Base-by-base conservation (phyloP, 2,113 vertebrate species). In the Mormyrus lacerda region DNA sequence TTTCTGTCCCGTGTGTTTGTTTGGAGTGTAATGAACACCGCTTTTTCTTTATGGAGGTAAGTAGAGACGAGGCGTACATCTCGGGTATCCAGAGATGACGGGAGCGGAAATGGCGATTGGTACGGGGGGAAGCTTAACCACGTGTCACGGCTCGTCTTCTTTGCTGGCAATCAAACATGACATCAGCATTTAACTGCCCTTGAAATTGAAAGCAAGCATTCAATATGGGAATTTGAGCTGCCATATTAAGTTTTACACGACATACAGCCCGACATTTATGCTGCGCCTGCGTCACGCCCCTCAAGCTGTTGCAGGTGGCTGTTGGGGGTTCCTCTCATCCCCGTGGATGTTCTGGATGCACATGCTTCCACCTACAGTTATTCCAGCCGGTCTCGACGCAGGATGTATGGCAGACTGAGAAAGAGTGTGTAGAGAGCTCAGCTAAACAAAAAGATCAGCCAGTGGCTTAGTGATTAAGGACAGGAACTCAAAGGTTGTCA, bases 21-120 rank as follows among this genome's bases (percentile, higher is more conserved):
- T 73, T 19, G 42, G 27, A 76, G 24, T 88, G 44, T 76, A 79
- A 50, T 48, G n/a, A 47, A 48, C 47, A 0, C 9, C n/a, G 21
- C 47, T 15, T 65, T 27, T 91, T 85, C 91, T 10, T 91, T 93
- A 42, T 92, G 95, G 90, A 93, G 91, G 91, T 91, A 88, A 89
- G n/a, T 94, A 93, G 94, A 94, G 93, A 94, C 69, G 88, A 86
- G 88, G 92, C 92, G 89, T 86, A 27, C 88, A 58, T 90, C 93
- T 88, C 90, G 90, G 85, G 89, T 87, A 92, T 90, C 91, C 79
- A 61, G 88, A 42, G 93, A 93, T 79, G 94, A 90, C 93, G 87
- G 51, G 79, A 88, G 27, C 9, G 76, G 76, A 83, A 94, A 92
- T 91, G 94, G 92, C 73, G 5, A 79, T 92, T 91, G 58, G 93